Base-by-base conservation (phyloP, 2,888 invertebrate species). In the Lasioglossum lativentre region DNA sequence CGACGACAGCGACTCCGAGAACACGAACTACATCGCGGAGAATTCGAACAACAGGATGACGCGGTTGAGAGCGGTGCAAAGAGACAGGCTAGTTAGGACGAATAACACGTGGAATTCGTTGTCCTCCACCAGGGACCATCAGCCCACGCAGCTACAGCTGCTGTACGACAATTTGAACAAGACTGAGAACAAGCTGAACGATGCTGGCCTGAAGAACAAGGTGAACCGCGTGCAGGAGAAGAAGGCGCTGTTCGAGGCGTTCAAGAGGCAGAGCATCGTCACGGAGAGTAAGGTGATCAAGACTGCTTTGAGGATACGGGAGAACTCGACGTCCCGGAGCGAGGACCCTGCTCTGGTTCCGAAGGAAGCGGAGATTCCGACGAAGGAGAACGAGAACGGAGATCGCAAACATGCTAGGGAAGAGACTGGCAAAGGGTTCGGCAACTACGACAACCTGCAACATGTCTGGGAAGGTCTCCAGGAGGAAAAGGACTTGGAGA, bases 361-460 rank as follows among this genome's bases (percentile, higher is more conserved):
- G 3, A 84, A 80, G 2, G 81, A 82, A 10, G 68, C 19, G 0
- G 59, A 78, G 6, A 12, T 10, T 6, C 40, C 66, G 4, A 45
- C 38, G 0, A 42, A 40, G 14, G 66, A 63, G 14, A 72, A 47
- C 1, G 76, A 38, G 16, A 70, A 82, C 12, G 59, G 27, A 2
- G 80, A 70, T 56, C 75, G 10, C n/a, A 80, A 78, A n/a, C 38
- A 42, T n/a, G 47, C 6, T 0, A 47, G 70, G 8, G 85, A 74
- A 23, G 42, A 30, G 4, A 45, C 72, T 0, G 42, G 30, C 23
- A 96, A 96, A n/a, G 96, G 96, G 78, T 96, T 96, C 87, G 96
- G 96, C 72, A 96, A 96, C 88, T 97, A 97, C 88, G 97, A 97
- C 92, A 96, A 96, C 52, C 93, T 97, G 56, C 95, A 96, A 87